Percentiles rank a stretch among this genome's conserved stretches.
These are phyloP conservation scores for Epinephelus malabaricus DNA, from an alignment of 2,797 vertebrate species.

Conservation along the genomic window DNA sequence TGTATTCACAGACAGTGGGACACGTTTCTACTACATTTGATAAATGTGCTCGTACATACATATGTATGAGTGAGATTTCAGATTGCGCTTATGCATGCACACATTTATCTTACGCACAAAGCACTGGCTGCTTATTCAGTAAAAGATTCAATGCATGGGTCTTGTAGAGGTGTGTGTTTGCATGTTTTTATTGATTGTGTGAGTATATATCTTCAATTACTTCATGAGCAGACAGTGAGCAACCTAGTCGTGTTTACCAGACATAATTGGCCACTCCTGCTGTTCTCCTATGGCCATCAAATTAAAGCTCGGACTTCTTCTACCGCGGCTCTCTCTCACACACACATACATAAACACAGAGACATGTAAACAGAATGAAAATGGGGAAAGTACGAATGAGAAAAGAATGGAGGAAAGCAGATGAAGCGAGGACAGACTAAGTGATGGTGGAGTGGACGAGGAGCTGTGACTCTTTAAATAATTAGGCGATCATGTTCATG, in stretches of 20 bases:
- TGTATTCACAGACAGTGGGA: slow-evolving; percentile 19
- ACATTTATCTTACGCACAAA: background rate
- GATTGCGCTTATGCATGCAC: slow-evolving; percentile 8
- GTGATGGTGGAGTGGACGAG: slow-evolving; percentile 41
- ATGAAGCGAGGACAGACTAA: slow-evolving; percentile 26
- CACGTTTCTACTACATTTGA: slow-evolving; percentile 1
- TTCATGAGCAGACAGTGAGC: slow-evolving; percentile 6
- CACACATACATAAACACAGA: background rate
- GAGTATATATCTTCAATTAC: background rate
- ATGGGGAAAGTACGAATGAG: slow-evolving; percentile 22
- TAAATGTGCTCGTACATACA: background rate
- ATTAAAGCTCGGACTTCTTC: background rate
- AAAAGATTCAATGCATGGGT: slow-evolving; percentile 20
- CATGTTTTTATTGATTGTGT: background rate
- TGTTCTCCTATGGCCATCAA: background rate
- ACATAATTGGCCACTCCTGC: background rate
- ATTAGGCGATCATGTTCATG: slow-evolving; percentile 55
- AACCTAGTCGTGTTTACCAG: slow-evolving; percentile 6
- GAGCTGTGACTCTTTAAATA: slow-evolving; percentile 40
- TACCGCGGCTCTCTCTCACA: background rate
- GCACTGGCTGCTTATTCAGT: background rate
- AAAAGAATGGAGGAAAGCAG: slow-evolving; percentile 5
- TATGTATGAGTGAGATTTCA: slow-evolving; percentile 1
- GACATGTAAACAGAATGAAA: slow-evolving; percentile 9
- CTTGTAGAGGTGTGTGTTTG: background rate